Base-by-base conservation (phyloP, 2,888 invertebrate genomes). In the Dyspetes luteomarginatus region DNA sequence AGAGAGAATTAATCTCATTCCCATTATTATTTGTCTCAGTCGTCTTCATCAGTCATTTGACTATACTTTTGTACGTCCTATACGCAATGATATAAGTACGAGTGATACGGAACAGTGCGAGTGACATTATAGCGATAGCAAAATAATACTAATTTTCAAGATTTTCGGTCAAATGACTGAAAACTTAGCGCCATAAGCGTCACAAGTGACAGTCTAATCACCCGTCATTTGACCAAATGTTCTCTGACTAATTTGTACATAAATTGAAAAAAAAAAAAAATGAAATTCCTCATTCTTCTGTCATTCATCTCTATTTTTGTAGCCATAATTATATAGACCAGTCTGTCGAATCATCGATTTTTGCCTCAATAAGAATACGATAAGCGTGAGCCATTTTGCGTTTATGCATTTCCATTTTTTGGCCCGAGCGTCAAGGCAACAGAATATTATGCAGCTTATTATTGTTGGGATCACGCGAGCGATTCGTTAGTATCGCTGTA, bases 401-500 rank as follows among this genome's bases (percentile, higher is more conserved):
- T 45, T 36, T 45, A 45, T 17, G 15, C 5, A 45, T 15, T 5
- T 3, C 45, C 1, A 45, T 65, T 67, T 67, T 67, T 36, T 22
- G 12, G 22, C 28, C 4, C 19, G 22, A 36, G 45, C 50, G 36
- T 52, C 36, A 60, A 43, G 67, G 52, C 50, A 45, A 30, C 28
- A 48, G 45, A 56, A 58, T 62, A 55, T 62, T 41, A 50, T 64
- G 50, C 71, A 41, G 76, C 45, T n/a, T 52, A 65, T 68, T 64
- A 69, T 69, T 78, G 52, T 64, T 58, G 50, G 48, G 52, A 45
- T 78, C 81, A 81, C 78, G 78, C 81, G 60, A 81, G 58, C 24
- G 17, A 22, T 43, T 30, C 71, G 78, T 81, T 81, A 78, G 22
- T 50, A 19, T 19, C 19, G 50, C 22, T 50, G 7, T 1, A 50